Evolutionary conservation across 2,797 vertebrate species (phyloP), one percentile per base, ranked within the genome.

Genomic region (Dermochelys coriacea): DNA sequence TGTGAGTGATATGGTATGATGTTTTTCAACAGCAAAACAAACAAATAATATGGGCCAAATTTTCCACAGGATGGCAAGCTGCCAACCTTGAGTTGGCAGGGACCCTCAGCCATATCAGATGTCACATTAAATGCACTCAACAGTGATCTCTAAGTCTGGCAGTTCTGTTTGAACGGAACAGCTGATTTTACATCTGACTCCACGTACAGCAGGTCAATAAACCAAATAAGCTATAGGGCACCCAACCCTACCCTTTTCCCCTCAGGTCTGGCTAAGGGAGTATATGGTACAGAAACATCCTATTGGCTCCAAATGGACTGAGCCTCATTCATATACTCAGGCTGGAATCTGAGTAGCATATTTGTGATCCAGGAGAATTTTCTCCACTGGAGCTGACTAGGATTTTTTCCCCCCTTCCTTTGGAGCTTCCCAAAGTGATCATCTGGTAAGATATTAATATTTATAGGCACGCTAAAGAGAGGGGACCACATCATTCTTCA

Each of bases 21-120:
- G 9, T 83, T 78, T 92, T 85, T 64, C 54, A 75, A 85, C 31
- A 87, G 85, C 27, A 91, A 68, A 96, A 93, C 61, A 93, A 92
- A 49, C 12, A 92, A 91, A 94, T 12, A 81, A 91, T 91, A 82
- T 86, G 88, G 94, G 29, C 47, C 59, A 86, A 64, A 80, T 41
- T 37, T 93, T 90, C 85, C 84, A 64, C 84, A 92, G 89, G 37
- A 19, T 45, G 64, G 83, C 83, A 82, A 86, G 29, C 27, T 12
- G 12, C 29, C 55, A 1, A 77, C 47, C 34, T 91, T 74, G 80
- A 23, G 45, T 16, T 45, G 50, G 64, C 52, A 74, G 71, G 52
- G 78, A 47, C 27, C 71, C 50, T 64, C 71, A 74, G 41, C 1
- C 4, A 0, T 83, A 51, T 61, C 45, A 41, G 21, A 71, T 10